Base-by-base conservation (phyloP, 2,113 vertebrate species). In the Plestiodon gilberti region DNA sequence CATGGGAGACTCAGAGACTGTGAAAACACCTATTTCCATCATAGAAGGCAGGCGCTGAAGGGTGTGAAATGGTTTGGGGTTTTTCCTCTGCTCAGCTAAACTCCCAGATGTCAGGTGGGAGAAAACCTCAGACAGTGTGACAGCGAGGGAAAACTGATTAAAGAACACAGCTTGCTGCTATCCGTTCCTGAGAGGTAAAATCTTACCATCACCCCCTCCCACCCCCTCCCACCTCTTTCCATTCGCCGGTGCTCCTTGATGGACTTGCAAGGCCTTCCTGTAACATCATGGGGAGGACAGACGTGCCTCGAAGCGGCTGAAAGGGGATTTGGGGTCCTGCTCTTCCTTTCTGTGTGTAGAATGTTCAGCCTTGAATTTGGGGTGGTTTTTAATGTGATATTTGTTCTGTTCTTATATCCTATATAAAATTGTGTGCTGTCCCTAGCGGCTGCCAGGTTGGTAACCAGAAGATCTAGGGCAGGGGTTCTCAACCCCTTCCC, bases 21-120 rank as follows among this genome's bases (percentile, higher is more conserved):
- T 87, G 85, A 87, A 81, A 64, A 81, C 82, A 67, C 79, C 70
- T 81, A 67, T 87, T 87, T 87, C 85, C n/a, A 55, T 76, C 59
- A 15, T 40, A 38, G 79, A 81, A 81, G 71, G 59, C 59, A 81
- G 69, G 64, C 22, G 20, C 85, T 81, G 33, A 76, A 76, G 78
- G 70, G 69, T 81, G 85, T 65, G 59, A 81, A 75, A 81, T 81
- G 69, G 69, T 76, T 38, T 74, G 30, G 69, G 43, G n/a, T 11
- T 76, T 73, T 75, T 33, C 65, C 78, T 65, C 23, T 75, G 70
- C 59, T 55, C 48, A 81, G 70, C 40, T 80, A 81, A 84, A 81
- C 70, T 65, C 43, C 64, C 70, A 38, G 69, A 20, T 14, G 23
- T 87, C n/a, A 20, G 10, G 61, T 57, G 70, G 59, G 57, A 30